Evolutionary conservation across 2,113 vertebrate species (phyloP).

Genomic region (Chlamydotis undulata): DNA sequence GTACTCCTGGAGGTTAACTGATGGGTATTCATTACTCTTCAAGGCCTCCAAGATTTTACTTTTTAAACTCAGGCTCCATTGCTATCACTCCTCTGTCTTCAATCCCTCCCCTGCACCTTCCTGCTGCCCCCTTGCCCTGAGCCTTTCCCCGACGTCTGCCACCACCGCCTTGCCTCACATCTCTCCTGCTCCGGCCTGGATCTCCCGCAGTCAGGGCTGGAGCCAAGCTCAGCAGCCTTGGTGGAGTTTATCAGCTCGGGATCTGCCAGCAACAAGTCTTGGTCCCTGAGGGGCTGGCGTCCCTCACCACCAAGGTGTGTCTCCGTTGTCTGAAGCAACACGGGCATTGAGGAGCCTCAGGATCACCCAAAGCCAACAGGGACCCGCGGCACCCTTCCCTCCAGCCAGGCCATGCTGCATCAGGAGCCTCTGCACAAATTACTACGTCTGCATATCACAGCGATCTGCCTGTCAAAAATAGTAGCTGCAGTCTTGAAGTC

Average conservation of each 20-base stretch:
- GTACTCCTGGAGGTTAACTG: neutral
- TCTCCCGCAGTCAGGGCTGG: neutral
- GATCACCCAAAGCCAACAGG: neutral
- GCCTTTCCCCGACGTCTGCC: neutral
- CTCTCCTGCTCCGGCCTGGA: neutral
- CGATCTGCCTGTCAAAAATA: neutral
- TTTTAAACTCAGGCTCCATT: neutral
- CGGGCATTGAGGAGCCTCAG: neutral
- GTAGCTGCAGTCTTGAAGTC: neutral
- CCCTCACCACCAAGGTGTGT: neutral
- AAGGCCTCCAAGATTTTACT: neutral
- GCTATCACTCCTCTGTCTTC: neutral
- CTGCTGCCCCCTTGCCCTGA: neutral
- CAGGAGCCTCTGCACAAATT: neutral
- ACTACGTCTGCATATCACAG: rapidly evolving
- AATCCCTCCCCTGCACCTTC: neutral
- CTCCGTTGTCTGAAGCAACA: neutral
- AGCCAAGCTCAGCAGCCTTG: neutral
- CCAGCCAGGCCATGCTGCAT: rapidly evolving
- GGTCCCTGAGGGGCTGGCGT: rapidly evolving
- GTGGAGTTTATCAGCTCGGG: neutral
- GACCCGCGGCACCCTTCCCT: rapidly evolving
- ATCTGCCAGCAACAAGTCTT: neutral
- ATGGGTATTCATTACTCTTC: rapidly evolving
- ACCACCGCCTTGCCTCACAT: neutral